Evolutionary conservation across 2,113 vertebrate species (phyloP), one percentile per base, ranked within the genome.

Genomic region (Hyaena hyaena): DNA sequence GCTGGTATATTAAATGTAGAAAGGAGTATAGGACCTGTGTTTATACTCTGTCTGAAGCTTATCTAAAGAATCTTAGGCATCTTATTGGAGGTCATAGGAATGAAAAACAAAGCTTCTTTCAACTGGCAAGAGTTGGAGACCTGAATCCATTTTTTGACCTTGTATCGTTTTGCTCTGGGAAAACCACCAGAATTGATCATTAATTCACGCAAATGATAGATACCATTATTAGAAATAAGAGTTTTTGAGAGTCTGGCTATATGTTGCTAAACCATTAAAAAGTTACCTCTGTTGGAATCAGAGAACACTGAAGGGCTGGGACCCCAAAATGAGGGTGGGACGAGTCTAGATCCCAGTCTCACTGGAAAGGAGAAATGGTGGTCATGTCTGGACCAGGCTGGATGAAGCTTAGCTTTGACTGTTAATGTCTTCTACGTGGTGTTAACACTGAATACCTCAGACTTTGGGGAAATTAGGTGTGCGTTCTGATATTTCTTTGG

Each of bases 71-170:
- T 80, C 53, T 93, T 84, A 85, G 26, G 88, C 53, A 89, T 88
- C 28, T 88, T 74, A 94, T 31, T 33, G n/a, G 24, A 92, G 39
- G 89, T 15, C 48, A 3, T 33, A 95, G 10, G 23, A 93, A 76
- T 93, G 53, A 73, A 88, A 96, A 84, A 28, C 15, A 80, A 85
- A 50, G 6, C 10, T 96, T 19, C 35, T 17, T 95, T 96, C 45
- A 96, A 33, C 8, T 63, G 33, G 23, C 28, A 94, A 73, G 69
- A 50, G 4, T 35, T 71, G 24, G 82, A 95, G 80, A 87, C 11
- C 31, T 77, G 19, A 21, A 65, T 55, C 33, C 5, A 68, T 16
- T 39, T 84, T 61, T 17, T n/a, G 53, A n/a, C 35, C 73, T 53
- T 74, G 43, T 48, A n/a, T 93, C 81, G 14, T 48, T 90, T 93